Conservation (phyloP, 2,113 vertebrate species). For the Casuarius casuarius region DNA sequence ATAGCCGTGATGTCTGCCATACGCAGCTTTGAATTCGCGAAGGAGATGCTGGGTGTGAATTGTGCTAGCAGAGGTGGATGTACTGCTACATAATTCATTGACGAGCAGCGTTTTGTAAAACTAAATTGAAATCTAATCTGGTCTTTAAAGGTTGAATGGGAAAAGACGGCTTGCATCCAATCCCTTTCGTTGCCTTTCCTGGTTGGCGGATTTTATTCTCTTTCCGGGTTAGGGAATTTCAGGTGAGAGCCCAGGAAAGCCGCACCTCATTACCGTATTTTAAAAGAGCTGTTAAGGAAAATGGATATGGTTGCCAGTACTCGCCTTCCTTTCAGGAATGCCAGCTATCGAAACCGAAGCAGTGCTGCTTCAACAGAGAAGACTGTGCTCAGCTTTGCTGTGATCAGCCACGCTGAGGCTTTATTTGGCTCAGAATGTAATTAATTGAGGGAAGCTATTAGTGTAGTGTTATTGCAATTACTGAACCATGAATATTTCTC, state of each 20-base stretch:
- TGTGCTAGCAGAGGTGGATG: conserved; percentile 14
- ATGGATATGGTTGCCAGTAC: conserved; percentile 23
- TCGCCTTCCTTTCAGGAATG: conserved; percentile 31
- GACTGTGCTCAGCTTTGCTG: not conserved
- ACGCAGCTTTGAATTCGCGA: not conserved
- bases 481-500: conserved; percentile 7
- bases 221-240: conserved; percentile 36
- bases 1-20: not conserved
- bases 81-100: conserved; percentile 29
- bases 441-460: conserved; percentile 19
- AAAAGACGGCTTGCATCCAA: conserved; percentile 8
- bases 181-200: conserved; percentile 32
- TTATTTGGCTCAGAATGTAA: conserved; percentile 16
- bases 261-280: conserved; percentile 53
- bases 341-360: not conserved
- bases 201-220: conserved; percentile 14
- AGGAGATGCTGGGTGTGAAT: conserved; percentile 9
- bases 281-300: conserved; percentile 58
- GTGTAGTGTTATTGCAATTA: not conserved
- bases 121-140: conserved; percentile 14
- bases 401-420: not conserved
- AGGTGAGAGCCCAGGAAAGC: conserved; percentile 57
- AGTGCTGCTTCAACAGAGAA: not conserved
- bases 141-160: conserved; percentile 27
- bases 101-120: conserved; percentile 35